Percentiles rank a stretch among this genome's conserved stretches.
Evolutionary conservation across 1,140 invertebrate genomes (phyloP).

Genomic region (Meloidogyne chitwoodi): DNA sequence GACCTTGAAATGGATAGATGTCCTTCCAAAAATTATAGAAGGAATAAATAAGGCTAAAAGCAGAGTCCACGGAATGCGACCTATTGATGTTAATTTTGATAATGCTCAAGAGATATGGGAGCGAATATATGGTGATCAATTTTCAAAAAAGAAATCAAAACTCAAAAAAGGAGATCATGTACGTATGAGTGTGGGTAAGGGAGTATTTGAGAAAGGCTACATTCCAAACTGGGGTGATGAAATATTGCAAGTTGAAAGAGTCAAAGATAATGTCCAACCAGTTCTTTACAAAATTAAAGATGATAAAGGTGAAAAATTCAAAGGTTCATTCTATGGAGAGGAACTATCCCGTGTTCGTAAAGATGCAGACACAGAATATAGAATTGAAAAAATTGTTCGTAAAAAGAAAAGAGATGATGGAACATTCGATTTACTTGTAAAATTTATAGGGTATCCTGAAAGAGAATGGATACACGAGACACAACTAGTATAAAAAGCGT

Average conservation of each 20-base stretch:
- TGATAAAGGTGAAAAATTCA: too few species aligned
- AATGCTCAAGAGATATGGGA: too few species aligned
- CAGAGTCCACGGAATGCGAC: background rate
- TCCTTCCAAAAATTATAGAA: conserved; percentile 24
- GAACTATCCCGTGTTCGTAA: background rate
- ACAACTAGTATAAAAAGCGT: conserved; percentile 3
- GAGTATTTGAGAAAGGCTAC: too few species aligned
- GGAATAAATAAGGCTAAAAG: background rate
- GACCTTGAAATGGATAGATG: conserved; percentile 22
- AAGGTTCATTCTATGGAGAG: background rate
- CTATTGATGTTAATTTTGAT: too few species aligned
- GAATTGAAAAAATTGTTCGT: background rate
- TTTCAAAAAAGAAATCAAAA: too few species aligned
- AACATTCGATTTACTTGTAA: conserved; percentile 2
- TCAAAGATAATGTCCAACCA: background rate
- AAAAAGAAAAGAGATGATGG: background rate
- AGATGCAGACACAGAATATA: background rate
- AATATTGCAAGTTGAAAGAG: background rate
- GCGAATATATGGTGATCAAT: too few species aligned
- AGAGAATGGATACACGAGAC: background rate
- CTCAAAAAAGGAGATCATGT: too few species aligned
- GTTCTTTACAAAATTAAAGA: background rate
- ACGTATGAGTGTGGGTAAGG: too few species aligned
- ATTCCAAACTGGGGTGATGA: too few species aligned
- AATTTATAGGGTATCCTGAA: conserved; percentile 3